A percentile compares a stretch with the other conserved stretches of the same genome.
phyloP scores from a whole-genome alignment of 1,140 invertebrate species.

The Drosophila mauritiana region DNA sequence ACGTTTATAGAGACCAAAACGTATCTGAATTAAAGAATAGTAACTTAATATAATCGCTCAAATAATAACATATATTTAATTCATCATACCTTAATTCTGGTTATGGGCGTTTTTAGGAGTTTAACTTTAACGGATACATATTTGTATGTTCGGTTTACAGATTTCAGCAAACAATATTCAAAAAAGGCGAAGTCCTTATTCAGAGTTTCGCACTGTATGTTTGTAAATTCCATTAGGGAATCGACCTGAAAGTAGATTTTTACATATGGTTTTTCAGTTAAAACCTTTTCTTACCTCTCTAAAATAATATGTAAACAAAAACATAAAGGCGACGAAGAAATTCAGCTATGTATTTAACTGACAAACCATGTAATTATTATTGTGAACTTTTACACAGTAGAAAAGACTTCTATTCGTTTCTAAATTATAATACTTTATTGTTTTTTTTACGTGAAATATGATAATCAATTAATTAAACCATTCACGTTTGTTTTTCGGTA shows the following conservation, averaged over 20 bases:
- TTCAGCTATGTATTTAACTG: no score
- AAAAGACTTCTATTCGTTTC: no score
- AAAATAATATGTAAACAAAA: not conserved
- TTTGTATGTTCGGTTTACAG: slow-evolving; percentile 28
- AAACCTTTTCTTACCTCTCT: not conserved
- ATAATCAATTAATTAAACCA: no score
- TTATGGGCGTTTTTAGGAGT: not conserved
- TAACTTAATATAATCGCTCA: no score
- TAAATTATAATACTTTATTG: no score
- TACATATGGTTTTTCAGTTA: no score
- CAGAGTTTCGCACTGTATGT: not conserved
- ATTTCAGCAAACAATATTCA: slow-evolving; percentile 28
- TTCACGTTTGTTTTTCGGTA: no score
- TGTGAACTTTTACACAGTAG: no score
- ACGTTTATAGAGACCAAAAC: not conserved
- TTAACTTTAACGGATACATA: slow-evolving; percentile 7
- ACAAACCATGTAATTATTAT: no score
- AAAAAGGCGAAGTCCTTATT: slow-evolving; percentile 6
- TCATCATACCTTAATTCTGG: slow-evolving; percentile 4
- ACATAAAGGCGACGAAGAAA: not conserved
- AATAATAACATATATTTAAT: no score
- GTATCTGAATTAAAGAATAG: not conserved
- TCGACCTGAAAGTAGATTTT: not conserved
- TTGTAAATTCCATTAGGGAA: slow-evolving; percentile 3
- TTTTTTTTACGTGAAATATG: no score